Percentiles rank a stretch among this genome's conserved stretches.
These are phyloP conservation scores for Sinocyclocheilus grahami DNA, from an alignment of 2,113 vertebrate genomes.

Conservation along the genomic window DNA sequence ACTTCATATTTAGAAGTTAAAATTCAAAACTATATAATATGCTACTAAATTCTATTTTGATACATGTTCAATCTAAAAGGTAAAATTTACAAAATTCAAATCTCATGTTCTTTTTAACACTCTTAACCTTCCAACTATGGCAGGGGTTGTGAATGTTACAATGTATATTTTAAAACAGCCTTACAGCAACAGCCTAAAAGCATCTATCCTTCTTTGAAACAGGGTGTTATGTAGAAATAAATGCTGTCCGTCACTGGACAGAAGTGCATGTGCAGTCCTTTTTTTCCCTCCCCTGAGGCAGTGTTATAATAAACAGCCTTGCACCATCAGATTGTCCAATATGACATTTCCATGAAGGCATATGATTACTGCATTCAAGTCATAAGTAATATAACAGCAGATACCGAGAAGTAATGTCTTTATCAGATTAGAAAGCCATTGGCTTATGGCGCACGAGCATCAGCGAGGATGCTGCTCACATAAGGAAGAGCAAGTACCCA, in stretches of 20 bases:
- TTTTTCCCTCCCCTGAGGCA: background rate
- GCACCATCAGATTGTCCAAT: conserved; percentile 21
- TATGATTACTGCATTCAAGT: conserved; percentile 19
- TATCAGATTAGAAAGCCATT: conserved; percentile 35
- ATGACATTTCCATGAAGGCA: conserved; percentile 36
- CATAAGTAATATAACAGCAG: conserved; percentile 33
- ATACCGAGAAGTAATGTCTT: conserved; percentile 31
- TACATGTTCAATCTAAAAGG: background rate
- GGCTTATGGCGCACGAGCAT: conserved; percentile 52
- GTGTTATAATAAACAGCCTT: conserved; percentile 31
- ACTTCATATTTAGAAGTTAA: background rate
- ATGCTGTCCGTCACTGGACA: conserved; percentile 16
- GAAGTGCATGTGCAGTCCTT: background rate
- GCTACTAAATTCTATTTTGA: background rate
- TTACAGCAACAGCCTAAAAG: background rate
- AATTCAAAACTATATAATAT: background rate
- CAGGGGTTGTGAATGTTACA: background rate
- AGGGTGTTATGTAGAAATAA: background rate
- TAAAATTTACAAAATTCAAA: background rate
- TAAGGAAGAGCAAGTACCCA: conserved; percentile 68
- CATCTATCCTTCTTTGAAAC: background rate
- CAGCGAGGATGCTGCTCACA: conserved; percentile 24
- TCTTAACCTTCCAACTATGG: background rate
- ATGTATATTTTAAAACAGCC: background rate
- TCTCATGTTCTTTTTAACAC: no score